These are phyloP conservation scores for Eledone cirrhosa DNA, from an alignment of 2,888 invertebrate genomes.

Conservation along the genomic window DNA sequence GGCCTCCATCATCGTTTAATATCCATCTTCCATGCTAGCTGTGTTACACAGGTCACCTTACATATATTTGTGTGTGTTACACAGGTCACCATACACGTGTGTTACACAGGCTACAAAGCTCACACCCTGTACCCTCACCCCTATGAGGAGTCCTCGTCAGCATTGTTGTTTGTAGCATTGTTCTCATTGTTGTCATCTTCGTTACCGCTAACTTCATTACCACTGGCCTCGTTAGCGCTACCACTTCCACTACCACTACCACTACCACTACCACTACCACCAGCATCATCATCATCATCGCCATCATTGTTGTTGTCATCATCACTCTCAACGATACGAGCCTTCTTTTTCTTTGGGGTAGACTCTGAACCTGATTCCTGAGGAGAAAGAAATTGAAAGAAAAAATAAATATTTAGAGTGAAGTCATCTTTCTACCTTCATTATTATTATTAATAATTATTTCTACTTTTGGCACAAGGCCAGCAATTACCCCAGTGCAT, in stretches of 20 bases:
- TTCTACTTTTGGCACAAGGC: too few relatives aligned
- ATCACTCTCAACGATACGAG: conserved; percentile 51
- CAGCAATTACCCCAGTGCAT: too few relatives aligned
- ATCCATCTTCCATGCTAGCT: too few relatives aligned
- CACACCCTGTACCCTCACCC: too few relatives aligned
- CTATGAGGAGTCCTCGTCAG: neutral
- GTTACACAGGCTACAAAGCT: too few relatives aligned
- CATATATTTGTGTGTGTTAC: too few relatives aligned
- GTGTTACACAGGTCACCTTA: too few relatives aligned
- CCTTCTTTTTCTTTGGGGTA: conserved; percentile 54
- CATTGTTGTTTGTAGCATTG: conserved; percentile 3
- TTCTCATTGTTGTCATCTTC: conserved; percentile 33
- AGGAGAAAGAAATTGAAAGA: conserved; percentile 29
- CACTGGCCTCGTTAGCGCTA: conserved; percentile 53
- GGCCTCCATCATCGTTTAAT: too few relatives aligned
- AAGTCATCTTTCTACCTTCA: neutral
- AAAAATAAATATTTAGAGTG: neutral
- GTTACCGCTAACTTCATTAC: conserved; percentile 48
- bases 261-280: conserved; percentile 44
- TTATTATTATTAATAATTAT: too few relatives aligned
- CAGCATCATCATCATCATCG: conserved; percentile 14
- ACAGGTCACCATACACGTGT: too few relatives aligned
- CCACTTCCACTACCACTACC: conserved; percentile 29
- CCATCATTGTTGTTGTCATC: conserved; percentile 48
- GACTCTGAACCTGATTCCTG: conserved; percentile 54